Conservation (phyloP, 2,113 vertebrate genomes). For the Mungos mungo region DNA sequence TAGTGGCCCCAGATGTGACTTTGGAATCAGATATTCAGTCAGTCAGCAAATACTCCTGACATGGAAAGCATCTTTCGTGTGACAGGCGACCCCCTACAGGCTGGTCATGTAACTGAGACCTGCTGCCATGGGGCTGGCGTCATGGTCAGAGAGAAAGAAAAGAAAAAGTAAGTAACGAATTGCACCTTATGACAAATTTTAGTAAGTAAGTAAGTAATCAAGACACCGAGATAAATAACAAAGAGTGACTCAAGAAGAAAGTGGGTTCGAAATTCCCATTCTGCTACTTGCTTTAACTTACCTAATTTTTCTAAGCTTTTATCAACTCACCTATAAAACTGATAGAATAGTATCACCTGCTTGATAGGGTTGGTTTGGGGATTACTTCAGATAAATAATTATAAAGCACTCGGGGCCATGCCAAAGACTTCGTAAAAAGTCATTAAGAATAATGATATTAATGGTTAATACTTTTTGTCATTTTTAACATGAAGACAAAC, state of each 20-base stretch:
- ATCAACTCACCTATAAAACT: not conserved
- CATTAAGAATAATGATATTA: not conserved
- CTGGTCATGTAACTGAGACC: not conserved
- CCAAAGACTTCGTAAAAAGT: not conserved
- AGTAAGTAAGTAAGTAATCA: not conserved
- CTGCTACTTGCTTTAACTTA: not conserved
- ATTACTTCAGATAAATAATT: conserved; percentile 35
- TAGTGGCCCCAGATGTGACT: conserved; percentile 52
- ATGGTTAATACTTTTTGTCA: not conserved
- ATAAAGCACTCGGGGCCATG: not conserved
- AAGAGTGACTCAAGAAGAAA: not conserved
- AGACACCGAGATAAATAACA: conserved; percentile 2
- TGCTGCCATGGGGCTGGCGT: not conserved
- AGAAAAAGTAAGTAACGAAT: not conserved
- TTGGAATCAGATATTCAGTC: not conserved
- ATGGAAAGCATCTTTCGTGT: not conserved
- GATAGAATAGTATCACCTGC: not conserved
- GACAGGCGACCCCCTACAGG: not conserved
- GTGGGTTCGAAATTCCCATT: not conserved
- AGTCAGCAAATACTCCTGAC: not conserved
- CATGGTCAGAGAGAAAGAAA: not conserved
- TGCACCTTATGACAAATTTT: not conserved
- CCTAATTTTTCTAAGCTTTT: conserved; percentile 6
- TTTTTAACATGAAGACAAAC: not conserved
- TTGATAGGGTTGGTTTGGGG: not conserved